These are phyloP conservation scores for Chionoecetes opilio DNA, from an alignment of 1,140 invertebrate species.

Conservation along the genomic window DNA sequence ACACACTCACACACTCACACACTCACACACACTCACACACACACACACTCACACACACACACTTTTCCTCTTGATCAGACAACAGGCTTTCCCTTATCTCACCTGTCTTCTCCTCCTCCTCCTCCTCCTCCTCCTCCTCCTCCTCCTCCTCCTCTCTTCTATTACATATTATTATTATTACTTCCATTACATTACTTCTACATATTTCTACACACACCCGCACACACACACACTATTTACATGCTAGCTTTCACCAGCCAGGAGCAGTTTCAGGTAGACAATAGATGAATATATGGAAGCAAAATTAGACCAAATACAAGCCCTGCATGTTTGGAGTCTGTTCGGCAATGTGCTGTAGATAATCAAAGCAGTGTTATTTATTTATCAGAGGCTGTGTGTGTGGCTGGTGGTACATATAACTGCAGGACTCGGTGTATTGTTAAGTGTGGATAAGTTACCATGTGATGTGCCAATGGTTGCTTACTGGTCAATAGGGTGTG, in stretches of 20 bases:
- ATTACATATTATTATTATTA: too few relatives aligned
- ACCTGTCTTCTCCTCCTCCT: too few relatives aligned
- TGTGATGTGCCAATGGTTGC: neutral
- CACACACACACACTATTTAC: neutral
- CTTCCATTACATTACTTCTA: too few relatives aligned
- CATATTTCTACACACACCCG: neutral
- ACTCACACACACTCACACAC: too few relatives aligned
- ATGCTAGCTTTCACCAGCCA: conserved; percentile 1
- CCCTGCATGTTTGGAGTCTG: neutral
- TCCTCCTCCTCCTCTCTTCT: too few relatives aligned
- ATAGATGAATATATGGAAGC: neutral
- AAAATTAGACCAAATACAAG: neutral
- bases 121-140: too few relatives aligned
- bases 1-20: neutral
- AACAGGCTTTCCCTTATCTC: too few relatives aligned
- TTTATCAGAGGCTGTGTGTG: neutral
- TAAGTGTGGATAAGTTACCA: neutral
- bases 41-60: too few relatives aligned
- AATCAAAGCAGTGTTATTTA: neutral
- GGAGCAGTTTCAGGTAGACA: neutral
- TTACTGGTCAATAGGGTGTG: neutral
- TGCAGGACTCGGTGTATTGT: too few relatives aligned
- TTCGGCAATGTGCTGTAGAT: neutral
- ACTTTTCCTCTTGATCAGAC: too few relatives aligned
- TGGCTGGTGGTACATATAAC: neutral